Percentiles rank a stretch among this genome's conserved stretches.
Evolutionary conservation across 2,113 vertebrate species (phyloP).

Genomic region (Ptyas mucosa): DNA sequence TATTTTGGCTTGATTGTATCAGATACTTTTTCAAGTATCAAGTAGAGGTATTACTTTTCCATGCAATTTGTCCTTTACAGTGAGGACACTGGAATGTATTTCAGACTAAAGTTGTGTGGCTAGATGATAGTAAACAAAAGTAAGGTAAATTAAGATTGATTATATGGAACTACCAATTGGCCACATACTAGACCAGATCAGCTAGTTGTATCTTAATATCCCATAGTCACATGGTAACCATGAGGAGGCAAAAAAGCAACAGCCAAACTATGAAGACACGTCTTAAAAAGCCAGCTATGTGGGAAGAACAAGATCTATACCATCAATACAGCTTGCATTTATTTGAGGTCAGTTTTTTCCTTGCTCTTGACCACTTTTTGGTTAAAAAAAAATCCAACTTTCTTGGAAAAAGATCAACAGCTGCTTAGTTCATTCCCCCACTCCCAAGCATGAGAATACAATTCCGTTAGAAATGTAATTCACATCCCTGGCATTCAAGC

Average conservation of each 20-base stretch:
- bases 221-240: not conserved
- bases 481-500: conserved; percentile 42
- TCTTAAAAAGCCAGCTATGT: not conserved
- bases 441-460: conserved; percentile 26
- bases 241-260: not conserved
- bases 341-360: conserved; percentile 33
- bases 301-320: not conserved
- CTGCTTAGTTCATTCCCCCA: conserved; percentile 41
- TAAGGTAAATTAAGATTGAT: not conserved
- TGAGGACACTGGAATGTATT: not conserved
- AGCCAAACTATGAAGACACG: not conserved
- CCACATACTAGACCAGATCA: not conserved
- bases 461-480: conserved; percentile 33
- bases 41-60: not conserved
- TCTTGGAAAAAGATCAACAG: conserved; percentile 24
- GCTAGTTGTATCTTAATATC: not conserved
- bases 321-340: conserved; percentile 11
- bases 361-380: not conserved
- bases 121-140: not conserved
- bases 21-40: not conserved
- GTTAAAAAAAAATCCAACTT: conserved; percentile 7
- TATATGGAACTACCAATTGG: not conserved
- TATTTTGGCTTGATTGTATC: not conserved
- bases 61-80: not conserved
- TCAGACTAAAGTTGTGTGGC: not conserved